Percentiles rank a stretch among this genome's conserved stretches.
Evolutionary conservation across 2,797 vertebrate species (phyloP).

Genomic region (Cygnus olor): DNA sequence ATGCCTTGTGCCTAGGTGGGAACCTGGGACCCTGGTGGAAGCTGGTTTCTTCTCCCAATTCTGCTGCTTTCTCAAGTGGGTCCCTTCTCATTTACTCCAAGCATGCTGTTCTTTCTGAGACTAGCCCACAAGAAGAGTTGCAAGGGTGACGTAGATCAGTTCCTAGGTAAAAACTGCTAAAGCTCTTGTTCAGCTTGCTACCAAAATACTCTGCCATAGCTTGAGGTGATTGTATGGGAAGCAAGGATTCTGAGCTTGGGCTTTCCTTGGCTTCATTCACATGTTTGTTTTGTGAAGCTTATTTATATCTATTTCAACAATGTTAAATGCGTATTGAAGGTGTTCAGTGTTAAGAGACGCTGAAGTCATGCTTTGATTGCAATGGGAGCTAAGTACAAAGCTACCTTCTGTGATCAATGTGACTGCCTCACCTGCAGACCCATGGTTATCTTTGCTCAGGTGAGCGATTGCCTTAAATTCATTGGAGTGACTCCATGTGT

Average conservation of each 20-base stretch:
- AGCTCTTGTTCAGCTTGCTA: not conserved
- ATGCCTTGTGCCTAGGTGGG: not conserved
- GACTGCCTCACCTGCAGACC: not conserved
- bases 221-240: not conserved
- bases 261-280: not conserved
- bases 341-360: not conserved
- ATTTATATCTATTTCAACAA: not conserved
- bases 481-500: accelerated
- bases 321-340: not conserved
- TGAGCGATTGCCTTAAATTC: not conserved
- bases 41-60: not conserved
- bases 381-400: accelerated
- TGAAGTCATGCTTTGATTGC: not conserved
- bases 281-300: not conserved
- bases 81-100: not conserved
- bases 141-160: accelerated
- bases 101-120: not conserved
- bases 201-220: not conserved
- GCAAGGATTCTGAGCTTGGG: not conserved
- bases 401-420: not conserved
- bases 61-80: not conserved
- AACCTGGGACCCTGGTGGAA: not conserved
- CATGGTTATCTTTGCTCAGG: not conserved
- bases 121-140: not conserved
- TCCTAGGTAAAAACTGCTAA: not conserved